Evolutionary conservation across 2,888 invertebrate species (phyloP), one percentile per base, ranked within the genome.

Genomic region (Caenorhabditis sp.): DNA sequence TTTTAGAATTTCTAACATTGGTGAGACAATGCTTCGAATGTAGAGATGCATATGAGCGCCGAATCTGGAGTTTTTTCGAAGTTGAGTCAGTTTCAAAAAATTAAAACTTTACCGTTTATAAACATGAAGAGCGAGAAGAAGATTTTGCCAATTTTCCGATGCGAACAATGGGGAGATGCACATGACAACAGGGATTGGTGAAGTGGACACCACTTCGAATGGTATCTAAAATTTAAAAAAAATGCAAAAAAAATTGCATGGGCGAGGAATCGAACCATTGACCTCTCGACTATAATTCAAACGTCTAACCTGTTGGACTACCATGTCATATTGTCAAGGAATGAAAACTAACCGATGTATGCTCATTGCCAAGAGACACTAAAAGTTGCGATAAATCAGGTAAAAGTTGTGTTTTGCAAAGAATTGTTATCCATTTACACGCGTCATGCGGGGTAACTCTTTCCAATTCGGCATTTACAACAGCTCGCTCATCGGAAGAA

Each of bases 161-260:
- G 80, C 77, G 54, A 76, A 80, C 2, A 80, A 66, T 0, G 80
- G 80, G 0, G 80, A 76, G 26, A 80, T 70, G 43, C 80, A 80
- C 61, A 73, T 74, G n/a, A 80, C 76, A 17, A 78, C 78, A 0
- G 73, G 77, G 24, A 60, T 58, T 6, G 58, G 58, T 0, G 54
- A 27, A 0, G 59, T 51, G 1, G 63, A 51, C 3, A 65, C 51
- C 1, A 66, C 62, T 59, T 71, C 62, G 70, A 76, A 68, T 10
- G 80, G 80, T n/a, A 80, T 74, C 80, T 80, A 66, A 57, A 70
- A 24, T 12, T 6, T 3, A 36, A 14, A 14, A 31, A n/a, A 62
- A 14, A 36, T 21, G 37, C 10, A 19, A n/a, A 43, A 24, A 65
- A 27, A 26, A 24, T n/a, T n/a, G n/a, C n/a, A n/a, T n/a, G n/a